phyloP scores from a whole-genome alignment of 2,797 vertebrate species.

The Sylvilagus floridanus region DNA sequence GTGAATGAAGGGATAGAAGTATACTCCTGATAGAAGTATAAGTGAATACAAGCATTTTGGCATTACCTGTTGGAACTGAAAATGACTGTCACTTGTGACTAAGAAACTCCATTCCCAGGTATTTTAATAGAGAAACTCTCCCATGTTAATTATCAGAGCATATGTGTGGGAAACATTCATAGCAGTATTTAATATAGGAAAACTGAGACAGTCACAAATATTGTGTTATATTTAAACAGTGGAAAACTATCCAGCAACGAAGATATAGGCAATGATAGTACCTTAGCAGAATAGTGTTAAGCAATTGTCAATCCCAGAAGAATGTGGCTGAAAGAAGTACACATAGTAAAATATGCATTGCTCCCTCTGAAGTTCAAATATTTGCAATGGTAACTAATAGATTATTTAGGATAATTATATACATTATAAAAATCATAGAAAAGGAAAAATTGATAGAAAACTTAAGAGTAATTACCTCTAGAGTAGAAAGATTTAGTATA shows the following conservation, averaged over 20 bases:
- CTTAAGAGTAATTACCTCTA: neutral
- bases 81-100: neutral
- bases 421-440: neutral
- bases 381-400: neutral
- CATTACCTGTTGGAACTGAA: neutral
- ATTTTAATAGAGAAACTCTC: neutral
- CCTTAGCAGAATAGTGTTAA: neutral
- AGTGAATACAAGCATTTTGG: neutral
- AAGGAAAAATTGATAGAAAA: neutral
- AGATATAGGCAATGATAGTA: neutral
- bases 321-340: neutral
- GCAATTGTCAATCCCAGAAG: neutral
- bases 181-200: neutral
- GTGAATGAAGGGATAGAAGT: neutral
- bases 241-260: neutral
- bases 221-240: neutral
- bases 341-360: neutral
- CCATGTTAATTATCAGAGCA: neutral
- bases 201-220: neutral
- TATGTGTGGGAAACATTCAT: neutral
- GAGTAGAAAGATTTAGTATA: neutral
- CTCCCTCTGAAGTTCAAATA: neutral
- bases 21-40: neutral
- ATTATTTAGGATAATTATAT: neutral
- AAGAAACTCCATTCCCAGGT: neutral